phyloP scores from a whole-genome alignment of 2,888 invertebrate genomes.

The Cheilosia vernalis region DNA sequence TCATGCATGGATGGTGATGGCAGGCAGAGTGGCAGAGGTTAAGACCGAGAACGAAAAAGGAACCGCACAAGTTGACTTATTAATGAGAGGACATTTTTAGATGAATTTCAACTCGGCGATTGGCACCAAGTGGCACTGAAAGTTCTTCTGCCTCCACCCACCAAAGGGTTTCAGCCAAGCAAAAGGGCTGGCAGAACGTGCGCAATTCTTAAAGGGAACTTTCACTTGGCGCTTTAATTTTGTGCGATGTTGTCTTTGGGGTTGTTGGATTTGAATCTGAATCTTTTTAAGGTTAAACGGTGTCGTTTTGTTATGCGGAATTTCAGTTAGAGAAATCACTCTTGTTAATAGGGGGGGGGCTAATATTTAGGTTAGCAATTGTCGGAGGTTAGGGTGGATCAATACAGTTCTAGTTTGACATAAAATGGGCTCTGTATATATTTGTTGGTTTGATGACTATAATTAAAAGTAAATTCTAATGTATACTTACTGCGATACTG shows the following conservation, averaged over 20 bases:
- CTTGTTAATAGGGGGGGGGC: background rate
- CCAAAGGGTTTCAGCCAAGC: slow-evolving; percentile 41
- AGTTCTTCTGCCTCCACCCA: slow-evolving; percentile 38
- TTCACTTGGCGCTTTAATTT: slow-evolving; percentile 47
- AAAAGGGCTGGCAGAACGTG: slow-evolving; percentile 27
- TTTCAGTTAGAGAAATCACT: slow-evolving; percentile 1
- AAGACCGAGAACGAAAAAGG: slow-evolving; percentile 18
- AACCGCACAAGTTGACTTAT: slow-evolving; percentile 64
- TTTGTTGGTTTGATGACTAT: slow-evolving; percentile 3
- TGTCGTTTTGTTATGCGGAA: slow-evolving; percentile 6
- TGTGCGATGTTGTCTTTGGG: slow-evolving; percentile 12
- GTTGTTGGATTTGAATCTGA: background rate
- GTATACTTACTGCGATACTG: background rate
- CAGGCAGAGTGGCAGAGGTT: background rate
- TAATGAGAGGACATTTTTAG: slow-evolving; percentile 75
- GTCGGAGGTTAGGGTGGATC: slow-evolving; percentile 44
- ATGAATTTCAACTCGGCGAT: slow-evolving; percentile 70
- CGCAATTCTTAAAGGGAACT: slow-evolving; percentile 48
- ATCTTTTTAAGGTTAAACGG: background rate
- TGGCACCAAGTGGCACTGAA: slow-evolving; percentile 69
- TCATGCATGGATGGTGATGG: slow-evolving; percentile 15
- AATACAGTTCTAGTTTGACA: slow-evolving; percentile 1
- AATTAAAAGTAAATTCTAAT: slow-evolving; percentile 17
- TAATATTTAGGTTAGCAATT: slow-evolving; percentile 25
- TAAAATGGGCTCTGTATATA: background rate